A percentile compares a stretch with the other conserved stretches of the same genome.
phyloP scores from a whole-genome alignment of 2,797 vertebrate species.

The Manis javanica region DNA sequence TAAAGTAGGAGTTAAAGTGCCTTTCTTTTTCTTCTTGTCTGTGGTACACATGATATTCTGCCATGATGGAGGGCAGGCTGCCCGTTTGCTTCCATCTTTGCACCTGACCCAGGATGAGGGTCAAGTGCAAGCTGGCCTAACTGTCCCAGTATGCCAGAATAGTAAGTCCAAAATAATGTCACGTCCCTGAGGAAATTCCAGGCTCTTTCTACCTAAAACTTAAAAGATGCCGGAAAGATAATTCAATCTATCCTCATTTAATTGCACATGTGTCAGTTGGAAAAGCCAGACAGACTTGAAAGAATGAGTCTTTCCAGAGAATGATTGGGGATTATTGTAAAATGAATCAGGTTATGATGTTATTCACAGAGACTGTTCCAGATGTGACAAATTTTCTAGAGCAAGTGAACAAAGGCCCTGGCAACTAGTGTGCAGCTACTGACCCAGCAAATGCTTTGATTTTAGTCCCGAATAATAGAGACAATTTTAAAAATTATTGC shows the following conservation, averaged over 20 bases:
- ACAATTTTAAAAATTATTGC: not conserved
- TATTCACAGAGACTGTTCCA: not conserved
- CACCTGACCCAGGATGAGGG: not conserved
- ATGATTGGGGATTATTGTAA: not conserved
- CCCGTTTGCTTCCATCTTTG: not conserved
- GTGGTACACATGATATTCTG: not conserved
- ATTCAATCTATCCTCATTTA: not conserved
- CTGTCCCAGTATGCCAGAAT: not conserved
- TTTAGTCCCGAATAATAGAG: not conserved
- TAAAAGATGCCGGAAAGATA: not conserved
- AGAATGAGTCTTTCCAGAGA: not conserved
- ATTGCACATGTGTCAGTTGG: not conserved
- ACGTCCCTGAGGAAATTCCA: no score
- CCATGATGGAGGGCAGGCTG: not conserved
- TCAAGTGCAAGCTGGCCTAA: not conserved
- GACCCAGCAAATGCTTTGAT: not conserved
- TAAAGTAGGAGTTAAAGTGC: not conserved
- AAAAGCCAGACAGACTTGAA: not conserved
- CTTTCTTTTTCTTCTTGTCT: not conserved
- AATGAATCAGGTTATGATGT: not conserved
- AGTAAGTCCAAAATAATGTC: not conserved
- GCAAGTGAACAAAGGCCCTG: not conserved
- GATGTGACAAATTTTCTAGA: no score
- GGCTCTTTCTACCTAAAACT: not conserved
- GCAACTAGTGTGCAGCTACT: not conserved